phyloP scores from a whole-genome alignment of 2,113 vertebrate genomes.

The Bagarius yarrelli region DNA sequence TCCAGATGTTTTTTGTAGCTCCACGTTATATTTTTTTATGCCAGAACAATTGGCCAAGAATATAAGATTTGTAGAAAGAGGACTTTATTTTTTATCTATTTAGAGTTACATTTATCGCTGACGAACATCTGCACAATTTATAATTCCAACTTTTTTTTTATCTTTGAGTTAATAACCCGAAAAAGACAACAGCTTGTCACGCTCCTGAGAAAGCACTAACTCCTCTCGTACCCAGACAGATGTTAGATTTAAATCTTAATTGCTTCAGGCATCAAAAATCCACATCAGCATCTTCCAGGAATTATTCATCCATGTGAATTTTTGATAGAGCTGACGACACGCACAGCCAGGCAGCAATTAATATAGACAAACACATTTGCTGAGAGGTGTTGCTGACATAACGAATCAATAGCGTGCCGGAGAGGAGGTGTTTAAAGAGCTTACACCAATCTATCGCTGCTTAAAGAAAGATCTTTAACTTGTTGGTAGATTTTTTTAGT shows the following conservation, averaged over 20 bases:
- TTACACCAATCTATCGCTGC: background rate
- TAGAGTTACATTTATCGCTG: background rate
- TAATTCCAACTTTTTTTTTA: too few relatives aligned
- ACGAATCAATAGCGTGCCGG: background rate
- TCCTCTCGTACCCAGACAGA: background rate
- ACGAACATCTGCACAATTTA: background rate
- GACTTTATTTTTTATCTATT: background rate
- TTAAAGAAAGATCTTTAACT: background rate
- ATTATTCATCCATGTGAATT: slow-evolving; percentile 10
- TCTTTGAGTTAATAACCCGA: too few relatives aligned
- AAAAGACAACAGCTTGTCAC: too few relatives aligned
- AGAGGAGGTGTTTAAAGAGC: slow-evolving; percentile 12
- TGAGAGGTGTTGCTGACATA: slow-evolving; percentile 1
- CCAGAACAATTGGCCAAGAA: too few relatives aligned
- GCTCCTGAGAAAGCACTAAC: too few relatives aligned
- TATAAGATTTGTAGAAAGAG: too few relatives aligned
- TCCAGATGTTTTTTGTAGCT: too few relatives aligned
- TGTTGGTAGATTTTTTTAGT: background rate
- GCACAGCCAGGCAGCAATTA: slow-evolving; percentile 3
- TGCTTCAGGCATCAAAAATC: background rate
- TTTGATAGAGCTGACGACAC: background rate
- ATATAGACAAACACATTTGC: slow-evolving; percentile 23
- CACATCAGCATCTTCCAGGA: background rate
- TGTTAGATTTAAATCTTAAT: background rate
- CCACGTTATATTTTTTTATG: too few relatives aligned